Conservation (phyloP, 2,113 vertebrate genomes). For the Oryctolagus cuniculus region DNA sequence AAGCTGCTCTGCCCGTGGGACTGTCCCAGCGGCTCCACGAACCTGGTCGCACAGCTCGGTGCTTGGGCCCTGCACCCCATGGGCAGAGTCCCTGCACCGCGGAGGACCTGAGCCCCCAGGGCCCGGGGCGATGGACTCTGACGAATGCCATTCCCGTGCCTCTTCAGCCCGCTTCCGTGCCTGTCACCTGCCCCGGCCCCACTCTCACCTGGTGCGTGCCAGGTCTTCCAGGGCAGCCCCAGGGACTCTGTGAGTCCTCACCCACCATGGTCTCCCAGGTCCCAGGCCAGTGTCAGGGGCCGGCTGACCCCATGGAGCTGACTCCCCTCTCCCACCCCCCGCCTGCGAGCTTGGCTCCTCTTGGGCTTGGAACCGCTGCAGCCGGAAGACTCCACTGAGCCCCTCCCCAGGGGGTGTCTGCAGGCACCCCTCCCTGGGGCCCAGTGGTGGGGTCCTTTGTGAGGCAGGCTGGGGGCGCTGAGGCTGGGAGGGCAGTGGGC, state of each 20-base stretch:
- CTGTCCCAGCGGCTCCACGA: too few species aligned
- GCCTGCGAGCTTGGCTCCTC: too few species aligned
- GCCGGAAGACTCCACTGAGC: background rate
- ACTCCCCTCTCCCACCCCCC: too few species aligned
- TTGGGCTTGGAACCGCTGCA: background rate
- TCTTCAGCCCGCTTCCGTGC: background rate
- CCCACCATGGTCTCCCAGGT: background rate
- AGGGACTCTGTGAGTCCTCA: background rate
- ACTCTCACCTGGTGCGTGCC: accelerated
- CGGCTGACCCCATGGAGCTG: background rate
- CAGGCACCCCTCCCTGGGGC: background rate
- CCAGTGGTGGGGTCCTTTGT: slow-evolving; percentile 80
- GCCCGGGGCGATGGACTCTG: too few species aligned
- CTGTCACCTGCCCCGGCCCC: too few species aligned
- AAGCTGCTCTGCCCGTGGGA: too few species aligned
- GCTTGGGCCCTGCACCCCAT: too few species aligned
- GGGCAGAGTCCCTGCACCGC: too few species aligned
- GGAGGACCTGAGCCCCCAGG: too few species aligned
- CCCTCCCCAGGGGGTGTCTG: background rate
- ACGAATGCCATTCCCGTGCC: too few species aligned
- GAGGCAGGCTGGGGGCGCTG: slow-evolving; percentile 48
- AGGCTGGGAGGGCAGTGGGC: background rate
- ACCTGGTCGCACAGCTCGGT: too few species aligned
- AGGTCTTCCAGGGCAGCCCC: background rate
- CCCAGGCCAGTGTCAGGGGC: background rate